Conservation (phyloP, 2,888 invertebrate genomes). For the Acanthosoma haemorrhoidale region DNA sequence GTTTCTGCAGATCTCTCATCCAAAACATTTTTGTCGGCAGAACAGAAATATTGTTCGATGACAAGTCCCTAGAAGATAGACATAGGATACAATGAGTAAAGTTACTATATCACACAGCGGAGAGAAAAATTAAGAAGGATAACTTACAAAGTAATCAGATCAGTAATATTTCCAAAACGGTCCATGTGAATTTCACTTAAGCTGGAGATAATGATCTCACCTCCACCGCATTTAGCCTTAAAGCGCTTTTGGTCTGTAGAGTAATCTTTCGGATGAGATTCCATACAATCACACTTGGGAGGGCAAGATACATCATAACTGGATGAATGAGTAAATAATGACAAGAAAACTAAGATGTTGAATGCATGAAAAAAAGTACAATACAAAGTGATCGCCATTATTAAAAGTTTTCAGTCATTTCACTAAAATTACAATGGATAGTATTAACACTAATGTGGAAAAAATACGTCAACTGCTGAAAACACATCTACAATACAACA, state of each 20-base stretch:
- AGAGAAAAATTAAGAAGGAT: not conserved
- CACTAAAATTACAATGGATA: not conserved
- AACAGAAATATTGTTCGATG: conserved; percentile 58
- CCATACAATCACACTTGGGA: conserved; percentile 24
- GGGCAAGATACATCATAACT: conserved; percentile 26
- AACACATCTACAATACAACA: not conserved
- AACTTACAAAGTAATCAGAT: conserved; percentile 39
- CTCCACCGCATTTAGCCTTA: conserved; percentile 34
- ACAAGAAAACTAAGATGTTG: not conserved
- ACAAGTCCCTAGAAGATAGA: conserved; percentile 57
- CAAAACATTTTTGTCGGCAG: conserved; percentile 56
- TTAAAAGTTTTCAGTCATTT: not conserved
- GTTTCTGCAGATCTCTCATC: conserved; percentile 61
- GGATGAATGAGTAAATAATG: not conserved
- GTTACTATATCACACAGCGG: not conserved
- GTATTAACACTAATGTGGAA: not conserved
- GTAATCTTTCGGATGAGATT: conserved; percentile 10
- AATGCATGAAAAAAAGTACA: not conserved
- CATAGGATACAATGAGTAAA: conserved; percentile 30
- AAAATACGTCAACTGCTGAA: not conserved
- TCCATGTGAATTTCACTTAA: conserved; percentile 33
- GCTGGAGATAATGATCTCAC: not conserved
- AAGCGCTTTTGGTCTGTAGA: not conserved
- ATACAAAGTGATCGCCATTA: not conserved
- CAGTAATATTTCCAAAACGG: conserved; percentile 30